phyloP scores from a whole-genome alignment of 2,888 invertebrate genomes.

The Penaeus monodon region DNA sequence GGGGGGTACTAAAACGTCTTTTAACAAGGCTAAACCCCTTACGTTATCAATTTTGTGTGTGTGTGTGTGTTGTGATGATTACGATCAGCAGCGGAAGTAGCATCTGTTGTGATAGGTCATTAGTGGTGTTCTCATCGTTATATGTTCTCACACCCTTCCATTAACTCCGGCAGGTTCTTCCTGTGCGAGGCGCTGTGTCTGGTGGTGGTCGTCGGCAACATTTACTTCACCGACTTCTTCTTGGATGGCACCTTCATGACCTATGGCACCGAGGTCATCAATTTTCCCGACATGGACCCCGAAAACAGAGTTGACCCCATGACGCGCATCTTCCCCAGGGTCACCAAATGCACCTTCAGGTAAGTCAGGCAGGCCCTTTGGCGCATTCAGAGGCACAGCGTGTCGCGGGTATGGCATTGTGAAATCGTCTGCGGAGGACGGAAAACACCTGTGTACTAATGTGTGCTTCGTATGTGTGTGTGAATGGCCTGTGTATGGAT shows the following conservation, averaged over 20 bases:
- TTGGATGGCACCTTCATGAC: slow-evolving; percentile 85
- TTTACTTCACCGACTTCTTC: slow-evolving; percentile 87
- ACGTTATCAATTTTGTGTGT: too few species aligned
- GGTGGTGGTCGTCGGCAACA: slow-evolving; percentile 76
- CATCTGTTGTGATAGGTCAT: not conserved
- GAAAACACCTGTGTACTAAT: too few species aligned
- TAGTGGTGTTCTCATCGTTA: not conserved
- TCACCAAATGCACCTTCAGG: slow-evolving; percentile 89
- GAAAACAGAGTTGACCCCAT: slow-evolving; percentile 89
- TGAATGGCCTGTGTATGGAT: too few species aligned
- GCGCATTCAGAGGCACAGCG: not conserved
- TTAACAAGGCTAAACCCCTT: too few species aligned
- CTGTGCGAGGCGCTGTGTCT: slow-evolving; percentile 76
- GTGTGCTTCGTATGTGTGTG: too few species aligned
- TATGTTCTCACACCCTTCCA: not conserved
- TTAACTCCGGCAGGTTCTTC: slow-evolving; percentile 49
- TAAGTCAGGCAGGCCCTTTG: slow-evolving; percentile 3
- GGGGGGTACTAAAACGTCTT: too few species aligned
- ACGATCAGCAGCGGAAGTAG: too few species aligned
- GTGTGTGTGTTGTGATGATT: too few species aligned
- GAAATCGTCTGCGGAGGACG: too few species aligned
- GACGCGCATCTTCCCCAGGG: slow-evolving; percentile 84
- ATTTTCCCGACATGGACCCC: slow-evolving; percentile 87
- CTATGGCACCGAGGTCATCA: slow-evolving; percentile 73
- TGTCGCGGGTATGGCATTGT: not conserved